Evolutionary conservation across 1,140 invertebrate genomes (phyloP), one percentile per base, ranked within the genome.

Genomic region (Musca vetustissima): DNA sequence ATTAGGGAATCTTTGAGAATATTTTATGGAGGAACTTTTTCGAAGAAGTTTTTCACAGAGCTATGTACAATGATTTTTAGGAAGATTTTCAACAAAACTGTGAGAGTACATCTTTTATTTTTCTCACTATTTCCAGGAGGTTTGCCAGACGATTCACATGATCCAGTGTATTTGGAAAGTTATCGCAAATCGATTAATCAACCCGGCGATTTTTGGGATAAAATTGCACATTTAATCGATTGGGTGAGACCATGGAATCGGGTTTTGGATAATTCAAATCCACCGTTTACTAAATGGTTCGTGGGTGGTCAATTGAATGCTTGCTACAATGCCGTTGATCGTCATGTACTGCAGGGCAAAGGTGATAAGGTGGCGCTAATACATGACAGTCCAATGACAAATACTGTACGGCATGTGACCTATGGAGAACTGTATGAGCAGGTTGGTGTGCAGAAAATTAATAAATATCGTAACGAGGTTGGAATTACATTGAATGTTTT

Each of bases 221-320:
- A 95, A 74, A 86, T 93, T 13, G 93, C 88, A 0, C 71, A 88
- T 3, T 84, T 85, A 66, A 76, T 97, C 1, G 87, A 89, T 21
- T 98, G 96, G 95, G 87, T 88, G 17, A 93, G 90, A 73, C 90
- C 91, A 0, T 97, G 93, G 92, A 68, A 78, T 13, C 89, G 88
- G 79, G 93, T 97, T 4, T 74, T 97, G 65, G 95, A 97, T 74
- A 89, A 94, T 73, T 89, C 87, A 14, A 89, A 93, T 74, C 86
- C 89, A 21, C 93, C 94, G 1, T 95, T 95, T 74, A 93, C 93
- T 11, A 94, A 94, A 89, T 97, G 95, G 96, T 94, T 86, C 84
- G 88, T 91, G 1, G 95, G 93, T 2, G 95, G 95, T 4, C 91
- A 97, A 84, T 80, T 97, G 75, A 98, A 96, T 73, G 93, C 94